These are phyloP conservation scores for Psittacula cyanocephala DNA, from an alignment of 2,113 vertebrate genomes.

Conservation along the genomic window DNA sequence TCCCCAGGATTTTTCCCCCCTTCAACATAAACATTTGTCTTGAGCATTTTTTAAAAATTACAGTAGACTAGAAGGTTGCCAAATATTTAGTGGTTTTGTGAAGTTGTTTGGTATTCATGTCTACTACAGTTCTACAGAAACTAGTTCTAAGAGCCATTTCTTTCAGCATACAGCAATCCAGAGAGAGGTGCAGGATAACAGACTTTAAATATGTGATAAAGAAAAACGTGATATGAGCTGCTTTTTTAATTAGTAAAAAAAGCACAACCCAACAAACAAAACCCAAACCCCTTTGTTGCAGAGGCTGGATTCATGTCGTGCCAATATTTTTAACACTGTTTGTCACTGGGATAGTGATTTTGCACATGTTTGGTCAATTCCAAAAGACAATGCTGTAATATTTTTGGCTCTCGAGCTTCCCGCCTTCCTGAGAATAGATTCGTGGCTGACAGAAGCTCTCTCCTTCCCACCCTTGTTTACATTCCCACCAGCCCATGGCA, in stretches of 20 bases:
- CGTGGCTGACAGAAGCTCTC: background rate
- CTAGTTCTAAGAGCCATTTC: conserved; percentile 59
- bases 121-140: conserved; percentile 73
- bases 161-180: conserved; percentile 63
- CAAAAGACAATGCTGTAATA: conserved; percentile 3
- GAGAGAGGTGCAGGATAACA: conserved; percentile 43
- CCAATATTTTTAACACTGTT: conserved; percentile 42
- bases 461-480: conserved; percentile 23
- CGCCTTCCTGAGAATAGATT: background rate
- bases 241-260: conserved; percentile 13
- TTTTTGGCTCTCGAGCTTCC: conserved; percentile 1
- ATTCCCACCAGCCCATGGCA: accelerated
- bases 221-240: conserved; percentile 55
- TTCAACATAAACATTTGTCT: conserved; percentile 74
- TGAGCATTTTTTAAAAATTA: conserved; percentile 71
- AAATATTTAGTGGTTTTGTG: conserved; percentile 79
- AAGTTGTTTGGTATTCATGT: conserved; percentile 74
- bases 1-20: conserved; percentile 40
- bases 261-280: background rate
- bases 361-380: conserved; percentile 30
- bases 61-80: conserved; percentile 72
- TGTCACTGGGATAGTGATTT: conserved; percentile 56
- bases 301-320: conserved; percentile 58
- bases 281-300: background rate
- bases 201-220: conserved; percentile 60